Evolutionary conservation across 2,797 vertebrate genomes (phyloP), one percentile per base, ranked within the genome.

Genomic region (Myotis findleyi): DNA sequence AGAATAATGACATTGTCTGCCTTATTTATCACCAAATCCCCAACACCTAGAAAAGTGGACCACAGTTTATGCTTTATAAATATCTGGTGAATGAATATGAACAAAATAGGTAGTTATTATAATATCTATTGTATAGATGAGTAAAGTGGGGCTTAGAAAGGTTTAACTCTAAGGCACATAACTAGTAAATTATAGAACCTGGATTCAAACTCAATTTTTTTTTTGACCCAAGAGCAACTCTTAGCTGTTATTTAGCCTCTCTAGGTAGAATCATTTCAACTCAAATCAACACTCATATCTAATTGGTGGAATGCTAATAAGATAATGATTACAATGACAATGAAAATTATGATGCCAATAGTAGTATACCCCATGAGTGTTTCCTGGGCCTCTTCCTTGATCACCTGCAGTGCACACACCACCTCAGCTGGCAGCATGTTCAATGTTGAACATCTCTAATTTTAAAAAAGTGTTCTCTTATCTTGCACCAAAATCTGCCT

Each of bases 201-300:
- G 21, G 30, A 66, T 76, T 92, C 64, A 86, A 66, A 89, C 59
- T 88, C 51, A 86, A 11, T 33, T 93, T 44, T 44, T 44, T 44
- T 44, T 44, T 85, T 87, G 51, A 86, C 79, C 3, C 16, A 30
- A 82, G 27, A 91, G 21, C 53, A 79, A 23, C 16, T 44, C 23
- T 71, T 73, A 57, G 36, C 55, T 79, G 3, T 62, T 71, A 18
- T 49, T 82, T 55, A 25, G 9, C 27, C 25, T 93, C 1, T 21
- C 33, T 91, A 41, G 4, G 9, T 51, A 17, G 75, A 89, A 79
- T 27, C 27, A 14, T 83, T 90, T 88, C 27, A 20, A 3, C 51
- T 75, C 12, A 69, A 30, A n/a, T 33, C n/a, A 44, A 2, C 18
- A 25, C 14, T 27, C 17, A 7, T 33, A 66, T 49, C 73, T 68